Conservation (phyloP, 2,888 invertebrate species). For the Drosophila multiciliata region DNA sequence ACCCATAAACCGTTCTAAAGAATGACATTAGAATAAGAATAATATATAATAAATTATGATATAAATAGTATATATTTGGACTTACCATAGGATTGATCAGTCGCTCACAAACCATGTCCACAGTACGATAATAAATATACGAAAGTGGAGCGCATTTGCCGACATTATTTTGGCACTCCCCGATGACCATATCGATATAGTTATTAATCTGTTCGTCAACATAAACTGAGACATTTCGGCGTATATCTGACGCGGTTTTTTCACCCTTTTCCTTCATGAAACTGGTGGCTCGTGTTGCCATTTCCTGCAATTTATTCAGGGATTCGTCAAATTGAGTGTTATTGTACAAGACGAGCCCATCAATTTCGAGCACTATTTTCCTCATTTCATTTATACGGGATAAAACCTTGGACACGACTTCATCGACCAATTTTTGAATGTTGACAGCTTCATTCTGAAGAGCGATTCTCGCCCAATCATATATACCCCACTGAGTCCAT, state of each 20-base stretch:
- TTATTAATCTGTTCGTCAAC: neutral
- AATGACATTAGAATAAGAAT: neutral
- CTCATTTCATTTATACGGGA: neutral
- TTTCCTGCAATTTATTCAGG: neutral
- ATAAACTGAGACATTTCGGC: neutral
- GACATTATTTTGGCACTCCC: neutral
- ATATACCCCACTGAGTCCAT: constrained; percentile 3
- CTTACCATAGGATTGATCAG: constrained; percentile 4
- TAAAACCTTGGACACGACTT: neutral
- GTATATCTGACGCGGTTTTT: neutral
- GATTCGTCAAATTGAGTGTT: neutral
- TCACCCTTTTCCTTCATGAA: neutral
- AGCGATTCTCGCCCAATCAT: neutral
- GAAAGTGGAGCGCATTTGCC: constrained; percentile 2
- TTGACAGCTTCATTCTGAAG: neutral
- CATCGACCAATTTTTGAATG: neutral
- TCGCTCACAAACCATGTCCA: neutral
- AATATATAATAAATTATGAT: no score
- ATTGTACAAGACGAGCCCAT: neutral
- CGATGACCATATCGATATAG: neutral
- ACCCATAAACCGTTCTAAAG: constrained; percentile 4
- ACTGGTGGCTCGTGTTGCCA: neutral
- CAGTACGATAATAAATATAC: neutral
- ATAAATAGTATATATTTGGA: no score
- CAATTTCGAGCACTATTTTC: neutral